Base-by-base conservation (phyloP, 2,797 vertebrate genomes). In the Lagocephalus sceleratus region DNA sequence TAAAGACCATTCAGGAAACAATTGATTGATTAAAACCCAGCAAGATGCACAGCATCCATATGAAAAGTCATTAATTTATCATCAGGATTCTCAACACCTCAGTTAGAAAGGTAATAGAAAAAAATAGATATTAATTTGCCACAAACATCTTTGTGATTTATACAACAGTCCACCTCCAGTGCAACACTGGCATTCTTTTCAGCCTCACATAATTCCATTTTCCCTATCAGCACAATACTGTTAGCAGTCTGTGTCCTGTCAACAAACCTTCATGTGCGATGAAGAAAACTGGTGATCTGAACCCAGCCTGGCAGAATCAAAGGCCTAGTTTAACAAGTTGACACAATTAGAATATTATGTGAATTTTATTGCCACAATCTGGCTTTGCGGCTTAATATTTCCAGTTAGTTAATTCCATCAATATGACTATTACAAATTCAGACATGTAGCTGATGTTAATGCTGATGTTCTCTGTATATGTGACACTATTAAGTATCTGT, bases 291-390 rank as follows among this genome's bases (percentile, higher is more conserved):
- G 14, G 1, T 26, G 45, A 26, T 41, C 38, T 50, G 32, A 38
- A 54, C 52, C n/a, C 29, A 43, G 20, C 43, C 58, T 53, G 38
- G 1, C 43, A n/a, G 62, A 44, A 47, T 16, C 16, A 14, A 20
- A 44, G 14, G 15, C 15, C 25, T 41, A 20, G 19, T 49, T 5
- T 54, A 11, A 50, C 53, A 45, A 35, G 15, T 38, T 47, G n/a
- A 39, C 12, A 40, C 45, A 16, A 25, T 11, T 51, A n/a, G 29
- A n/a, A 22, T 23, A 40, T 20, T 40, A 2, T 15, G 20, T 55
- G 22, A 3, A 59, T 57, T 40, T 10, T 8, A 56, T 59, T 43
- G 12, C 14, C 21, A 48, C n/a, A 26, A n/a, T 54, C 15, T 8
- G 14, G 41, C 47, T 14, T n/a, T 12, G 35, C 20, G 42, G 12